A percentile compares a stretch with the other conserved stretches of the same genome.
phyloP scores from a whole-genome alignment of 2,113 vertebrate species.

The Hemichromis elongatus region DNA sequence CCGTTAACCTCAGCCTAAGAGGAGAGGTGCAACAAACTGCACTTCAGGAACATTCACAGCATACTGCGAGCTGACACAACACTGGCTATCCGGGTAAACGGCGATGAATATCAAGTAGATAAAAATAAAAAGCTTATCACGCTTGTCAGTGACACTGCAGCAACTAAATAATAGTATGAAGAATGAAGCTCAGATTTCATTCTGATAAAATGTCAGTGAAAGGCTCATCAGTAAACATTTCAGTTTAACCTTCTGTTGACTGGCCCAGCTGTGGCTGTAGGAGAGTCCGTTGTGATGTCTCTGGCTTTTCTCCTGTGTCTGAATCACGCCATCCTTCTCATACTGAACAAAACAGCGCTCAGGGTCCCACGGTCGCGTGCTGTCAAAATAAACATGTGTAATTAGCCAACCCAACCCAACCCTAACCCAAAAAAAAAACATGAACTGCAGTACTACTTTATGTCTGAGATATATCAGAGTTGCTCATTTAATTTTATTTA shows the following conservation, averaged over 20 bases:
- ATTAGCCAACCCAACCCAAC: too few relatives aligned
- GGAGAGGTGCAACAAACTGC: background rate
- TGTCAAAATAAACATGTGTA: slow-evolving; percentile 31
- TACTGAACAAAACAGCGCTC: slow-evolving; percentile 82
- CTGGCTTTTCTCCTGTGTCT: slow-evolving; percentile 78
- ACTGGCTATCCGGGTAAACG: background rate
- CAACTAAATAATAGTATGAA: background rate
- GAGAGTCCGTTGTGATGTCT: slow-evolving; percentile 67
- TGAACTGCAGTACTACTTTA: background rate
- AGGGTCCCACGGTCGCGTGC: slow-evolving; percentile 85
- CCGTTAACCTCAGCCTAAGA: slow-evolving; percentile 64
- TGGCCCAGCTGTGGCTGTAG: slow-evolving; percentile 75
- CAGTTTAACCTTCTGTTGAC: slow-evolving; percentile 74
- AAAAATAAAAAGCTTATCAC: background rate
- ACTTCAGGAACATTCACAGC: background rate
- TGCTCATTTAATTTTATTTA: fast-evolving
- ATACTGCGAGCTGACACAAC: background rate
- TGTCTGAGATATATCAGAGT: background rate
- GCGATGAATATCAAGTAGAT: background rate
- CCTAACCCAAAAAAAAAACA: too few relatives aligned
- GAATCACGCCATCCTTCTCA: slow-evolving; percentile 87
- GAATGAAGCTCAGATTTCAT: background rate
- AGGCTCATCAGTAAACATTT: background rate
- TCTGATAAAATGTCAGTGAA: background rate
- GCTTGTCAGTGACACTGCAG: background rate